Evolutionary conservation across 2,113 vertebrate species (phyloP), one percentile per base, ranked within the genome.

Genomic region (Bagarius yarrelli): DNA sequence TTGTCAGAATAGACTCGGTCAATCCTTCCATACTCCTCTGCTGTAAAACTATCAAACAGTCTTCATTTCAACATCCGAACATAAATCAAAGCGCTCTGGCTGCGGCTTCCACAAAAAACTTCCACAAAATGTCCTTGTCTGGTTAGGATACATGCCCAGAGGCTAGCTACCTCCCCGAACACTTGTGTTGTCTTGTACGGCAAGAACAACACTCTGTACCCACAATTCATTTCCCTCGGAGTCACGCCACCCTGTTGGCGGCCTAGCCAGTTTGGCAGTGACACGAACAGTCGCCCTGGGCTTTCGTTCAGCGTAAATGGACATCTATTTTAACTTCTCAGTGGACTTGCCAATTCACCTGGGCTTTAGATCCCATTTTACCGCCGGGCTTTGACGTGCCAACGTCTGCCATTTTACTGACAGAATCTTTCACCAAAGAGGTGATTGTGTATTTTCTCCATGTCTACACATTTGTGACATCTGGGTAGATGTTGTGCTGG

Each of bases 161-260:
- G 87, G 88, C 87, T 83, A 70, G 85, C 72, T 77, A 85, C 85
- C 86, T 88, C 89, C 87, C 87, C 87, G 89, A 87, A 89, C 89
- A 92, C 87, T 87, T 84, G 86, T 86, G 90, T 90, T 91, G 90
- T 91, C 89, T 88, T 84, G 87, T 67, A 81, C 83, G 86, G 81
- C 87, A 85, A 89, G 87, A 88, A 83, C 83, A 91, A 88, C 89
- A 80, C 87, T 88, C 85, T 88, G 85, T 87, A 83, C 88, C 90
- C 89, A 92, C 90, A 91, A 92, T 92, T 92, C 84, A 91, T 91
- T 92, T 91, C 90, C 90, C 83, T 85, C 86, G 82, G 85, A 90
- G 88, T 84, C 87, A 87, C 85, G 89, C 90, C 88, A 91, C 89
- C 88, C 78, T 83, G 86, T 87, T 91, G 89, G 89, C 88, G 50